Evolutionary conservation across 2,888 invertebrate species (phyloP), one percentile per base, ranked within the genome.

Genomic region (Heliconius erato): DNA sequence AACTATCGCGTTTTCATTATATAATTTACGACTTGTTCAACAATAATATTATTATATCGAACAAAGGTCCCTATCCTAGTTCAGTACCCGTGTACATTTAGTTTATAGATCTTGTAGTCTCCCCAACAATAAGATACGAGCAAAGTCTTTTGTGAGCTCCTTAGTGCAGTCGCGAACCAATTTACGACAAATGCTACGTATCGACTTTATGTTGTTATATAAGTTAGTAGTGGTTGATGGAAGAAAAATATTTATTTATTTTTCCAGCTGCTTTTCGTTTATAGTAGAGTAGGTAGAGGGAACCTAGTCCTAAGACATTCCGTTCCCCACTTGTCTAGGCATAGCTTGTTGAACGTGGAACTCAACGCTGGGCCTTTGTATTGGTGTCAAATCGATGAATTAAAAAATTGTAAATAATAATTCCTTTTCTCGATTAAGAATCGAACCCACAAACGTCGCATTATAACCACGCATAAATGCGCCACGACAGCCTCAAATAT

Each of bases 181-280:
- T 87, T 87, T 86, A 86, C 87, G 87, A 88, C 87, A 88, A 89
- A 88, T 85, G 87, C 87, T 79, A 40, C 76, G 44, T 71, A 74
- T 59, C 35, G 86, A 85, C 85, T 72, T 49, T 71, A 72, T 65
- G 16, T 77, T 85, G 84, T 83, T 83, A 86, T 74, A 74, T 59
- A 35, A 59, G 59, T 35, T 32, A 9, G 14, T n/a, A 44, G n/a
- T 35, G 35, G 23, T 59, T 59, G 59, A 59, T 59, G 23, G 23
- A 35, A 59, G 32, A 35, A 44, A 71, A 11, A 44, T 7, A 19
- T 71, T 11, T n/a, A 12, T 63, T n/a, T 40, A 4, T 40, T 26
- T 26, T 26, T 65, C 26, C n/a, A 65, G 12, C 12, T 26, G 26
- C 63, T n/a, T 63, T 63, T n/a, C 12, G n/a, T 4, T 3, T n/a